Percentiles rank a stretch among this genome's conserved stretches.
Evolutionary conservation across 2,797 vertebrate genomes (phyloP).

Genomic region (Silurus aristotelis): DNA sequence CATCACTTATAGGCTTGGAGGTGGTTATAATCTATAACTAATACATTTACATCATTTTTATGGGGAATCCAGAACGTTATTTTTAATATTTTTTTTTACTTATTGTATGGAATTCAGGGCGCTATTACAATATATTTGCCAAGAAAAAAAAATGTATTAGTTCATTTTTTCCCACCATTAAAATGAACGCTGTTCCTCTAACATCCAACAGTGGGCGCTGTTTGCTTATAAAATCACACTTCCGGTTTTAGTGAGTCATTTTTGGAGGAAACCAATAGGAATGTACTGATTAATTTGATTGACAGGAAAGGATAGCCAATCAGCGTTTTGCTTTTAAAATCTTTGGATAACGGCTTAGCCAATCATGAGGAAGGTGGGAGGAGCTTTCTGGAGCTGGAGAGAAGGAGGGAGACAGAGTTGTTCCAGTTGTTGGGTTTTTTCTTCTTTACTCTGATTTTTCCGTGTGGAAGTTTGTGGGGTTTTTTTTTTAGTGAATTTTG

Average conservation of each 20-base stretch:
- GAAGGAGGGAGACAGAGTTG: conserved; percentile 17
- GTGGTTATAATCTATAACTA: background rate
- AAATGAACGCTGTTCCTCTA: too few species aligned
- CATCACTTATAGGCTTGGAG: background rate
- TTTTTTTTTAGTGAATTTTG: background rate
- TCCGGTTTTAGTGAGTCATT: conserved; percentile 20
- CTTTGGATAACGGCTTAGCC: conserved; percentile 8
- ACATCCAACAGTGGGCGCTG: conserved; percentile 51
- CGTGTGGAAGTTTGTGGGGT: conserved; percentile 56
- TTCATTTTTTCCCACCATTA: too few species aligned
- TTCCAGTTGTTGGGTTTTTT: conserved; percentile 53
- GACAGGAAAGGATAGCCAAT: conserved; percentile 45
- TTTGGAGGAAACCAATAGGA: conserved; percentile 50
- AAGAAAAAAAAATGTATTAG: background rate
- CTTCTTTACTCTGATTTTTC: conserved; percentile 47
- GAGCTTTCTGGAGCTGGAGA: background rate
- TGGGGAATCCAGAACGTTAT: too few species aligned
- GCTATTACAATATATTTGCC: background rate
- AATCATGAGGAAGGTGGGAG: conserved; percentile 43
- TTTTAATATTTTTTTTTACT: background rate
- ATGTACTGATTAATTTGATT: conserved; percentile 6
- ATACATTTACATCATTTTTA: background rate
- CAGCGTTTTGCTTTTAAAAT: background rate
- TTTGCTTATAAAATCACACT: conserved; percentile 29
- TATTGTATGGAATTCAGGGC: background rate